Evolutionary conservation across 2,113 vertebrate species (phyloP).

Genomic region (Merops nubicus): DNA sequence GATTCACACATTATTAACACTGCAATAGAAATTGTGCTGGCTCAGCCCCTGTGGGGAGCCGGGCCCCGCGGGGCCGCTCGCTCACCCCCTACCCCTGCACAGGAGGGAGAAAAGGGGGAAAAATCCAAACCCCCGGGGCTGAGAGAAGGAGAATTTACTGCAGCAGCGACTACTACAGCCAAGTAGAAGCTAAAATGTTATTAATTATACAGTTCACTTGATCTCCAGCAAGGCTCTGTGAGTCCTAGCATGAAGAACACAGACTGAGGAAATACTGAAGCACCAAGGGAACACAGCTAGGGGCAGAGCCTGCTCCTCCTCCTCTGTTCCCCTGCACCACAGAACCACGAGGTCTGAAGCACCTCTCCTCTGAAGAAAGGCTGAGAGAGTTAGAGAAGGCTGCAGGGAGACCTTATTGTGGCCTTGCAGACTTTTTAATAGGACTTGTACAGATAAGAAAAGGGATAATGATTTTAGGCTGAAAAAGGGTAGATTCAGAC

Average conservation of each 20-base stretch:
- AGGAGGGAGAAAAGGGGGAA: too few relatives aligned
- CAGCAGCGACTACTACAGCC: neutral
- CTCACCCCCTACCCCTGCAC: neutral
- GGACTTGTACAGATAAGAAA: too few relatives aligned
- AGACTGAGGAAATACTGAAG: neutral
- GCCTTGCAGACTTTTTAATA: too few relatives aligned
- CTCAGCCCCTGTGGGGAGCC: neutral
- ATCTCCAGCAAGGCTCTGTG: neutral
- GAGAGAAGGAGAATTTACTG: too few relatives aligned
- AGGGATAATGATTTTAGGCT: too few relatives aligned
- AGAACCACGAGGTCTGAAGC: too few relatives aligned
- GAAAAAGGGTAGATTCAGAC: too few relatives aligned
- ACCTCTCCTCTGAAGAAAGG: too few relatives aligned
- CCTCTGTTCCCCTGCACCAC: too few relatives aligned
- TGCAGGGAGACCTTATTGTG: too few relatives aligned
- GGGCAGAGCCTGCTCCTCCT: too few relatives aligned
- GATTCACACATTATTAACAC: neutral
- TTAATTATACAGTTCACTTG: neutral
- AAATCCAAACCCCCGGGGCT: too few relatives aligned
- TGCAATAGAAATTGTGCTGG: neutral
- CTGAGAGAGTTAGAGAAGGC: neutral
- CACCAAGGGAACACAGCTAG: fast-evolving
- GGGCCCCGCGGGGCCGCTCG: neutral
- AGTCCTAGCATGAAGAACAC: neutral
- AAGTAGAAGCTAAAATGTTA: neutral